A percentile compares a stretch with the other conserved stretches of the same genome.
Conservation (phyloP, 2,888 invertebrate species). For the Phrixothrix hirtus region DNA sequence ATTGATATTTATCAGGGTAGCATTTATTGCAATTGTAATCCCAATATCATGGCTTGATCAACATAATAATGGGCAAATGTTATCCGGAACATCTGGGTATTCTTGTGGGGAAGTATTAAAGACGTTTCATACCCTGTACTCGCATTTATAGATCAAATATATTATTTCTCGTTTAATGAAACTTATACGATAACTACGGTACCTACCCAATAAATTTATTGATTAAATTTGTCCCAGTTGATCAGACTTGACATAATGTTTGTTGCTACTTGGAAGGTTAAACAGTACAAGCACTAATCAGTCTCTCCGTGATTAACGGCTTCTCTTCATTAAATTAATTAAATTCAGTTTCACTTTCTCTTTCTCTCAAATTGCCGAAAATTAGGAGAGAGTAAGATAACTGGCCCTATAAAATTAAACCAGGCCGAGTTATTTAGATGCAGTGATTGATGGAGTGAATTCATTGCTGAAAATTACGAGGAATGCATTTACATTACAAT, state of each 20-base stretch:
- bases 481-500: constrained; percentile 36
- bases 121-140: no score
- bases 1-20: constrained; percentile 57
- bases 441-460: constrained; percentile 37
- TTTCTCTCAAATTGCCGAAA: constrained; percentile 1
- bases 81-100: constrained; percentile 52
- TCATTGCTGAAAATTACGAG: constrained; percentile 30
- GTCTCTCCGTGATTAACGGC: constrained; percentile 23
- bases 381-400: constrained; percentile 2
- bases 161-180: neutral
- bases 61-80: constrained; percentile 57
- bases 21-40: constrained; percentile 59
- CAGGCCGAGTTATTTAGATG: constrained; percentile 30
- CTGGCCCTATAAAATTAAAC: constrained; percentile 8
- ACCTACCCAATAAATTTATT: neutral
- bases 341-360: constrained; percentile 6
- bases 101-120: no score
- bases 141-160: no score
- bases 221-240: neutral
- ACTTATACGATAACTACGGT: neutral
- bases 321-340: constrained; percentile 25
- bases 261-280: constrained; percentile 19
- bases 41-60: constrained; percentile 57
- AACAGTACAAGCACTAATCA: constrained; percentile 21
- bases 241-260: constrained; percentile 17